Evolutionary conservation across 2,888 invertebrate species (phyloP).

Genomic region (Sphaerophoria taeniata): DNA sequence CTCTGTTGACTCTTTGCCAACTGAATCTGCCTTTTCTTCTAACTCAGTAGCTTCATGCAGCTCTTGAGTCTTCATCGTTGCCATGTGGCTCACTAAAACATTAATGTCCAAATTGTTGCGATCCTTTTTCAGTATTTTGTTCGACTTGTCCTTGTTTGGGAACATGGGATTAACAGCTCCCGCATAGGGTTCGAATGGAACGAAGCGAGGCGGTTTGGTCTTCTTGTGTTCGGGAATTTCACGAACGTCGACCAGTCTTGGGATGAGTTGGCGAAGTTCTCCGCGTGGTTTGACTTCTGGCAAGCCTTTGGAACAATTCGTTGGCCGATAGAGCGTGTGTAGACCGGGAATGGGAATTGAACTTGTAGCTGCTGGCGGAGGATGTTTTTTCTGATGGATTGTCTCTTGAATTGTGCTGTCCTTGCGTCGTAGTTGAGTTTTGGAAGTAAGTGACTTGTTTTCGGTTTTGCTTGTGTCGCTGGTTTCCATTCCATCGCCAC

Average conservation of each 20-base stretch:
- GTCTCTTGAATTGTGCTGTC: constrained; percentile 78
- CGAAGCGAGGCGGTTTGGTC: constrained; percentile 89
- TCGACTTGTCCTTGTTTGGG: constrained; percentile 82
- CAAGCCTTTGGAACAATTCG: constrained; percentile 78
- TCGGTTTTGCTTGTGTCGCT: constrained; percentile 79
- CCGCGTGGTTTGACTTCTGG: constrained; percentile 84
- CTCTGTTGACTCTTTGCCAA: neutral
- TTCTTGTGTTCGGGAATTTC: constrained; percentile 79
- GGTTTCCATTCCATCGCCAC: constrained; percentile 92
- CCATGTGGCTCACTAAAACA: constrained; percentile 88
- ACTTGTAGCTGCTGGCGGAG: constrained; percentile 50
- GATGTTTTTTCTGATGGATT: constrained; percentile 74
- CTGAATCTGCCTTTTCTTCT: constrained; percentile 69
- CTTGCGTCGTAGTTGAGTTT: constrained; percentile 76
- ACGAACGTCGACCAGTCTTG: constrained; percentile 84
- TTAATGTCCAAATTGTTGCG: constrained; percentile 87
- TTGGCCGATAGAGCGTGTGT: constrained; percentile 79
- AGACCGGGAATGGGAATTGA: constrained; percentile 78
- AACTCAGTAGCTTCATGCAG: constrained; percentile 82
- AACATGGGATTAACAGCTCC: constrained; percentile 92
- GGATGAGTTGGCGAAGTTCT: constrained; percentile 85
- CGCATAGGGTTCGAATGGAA: constrained; percentile 95
- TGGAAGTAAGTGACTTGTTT: constrained; percentile 77
- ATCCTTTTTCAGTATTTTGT: constrained; percentile 76
- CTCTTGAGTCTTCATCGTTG: constrained; percentile 87